These are phyloP conservation scores for Caenorhabditis remanei DNA, from an alignment of 1,140 invertebrate genomes.

Conservation along the genomic window DNA sequence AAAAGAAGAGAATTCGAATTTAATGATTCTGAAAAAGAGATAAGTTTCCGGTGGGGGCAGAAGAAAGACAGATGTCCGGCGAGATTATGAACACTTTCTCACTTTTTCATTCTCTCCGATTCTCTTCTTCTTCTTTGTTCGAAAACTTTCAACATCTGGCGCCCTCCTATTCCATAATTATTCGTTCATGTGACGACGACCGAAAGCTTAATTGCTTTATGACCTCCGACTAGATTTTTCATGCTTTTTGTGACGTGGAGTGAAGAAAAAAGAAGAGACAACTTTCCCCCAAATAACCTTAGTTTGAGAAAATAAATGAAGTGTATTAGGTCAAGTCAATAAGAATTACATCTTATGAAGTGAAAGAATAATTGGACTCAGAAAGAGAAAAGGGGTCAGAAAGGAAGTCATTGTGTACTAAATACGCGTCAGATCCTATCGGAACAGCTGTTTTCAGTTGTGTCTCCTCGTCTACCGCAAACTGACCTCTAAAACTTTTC, in stretches of 20 bases:
- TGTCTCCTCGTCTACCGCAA: constrained; percentile 7
- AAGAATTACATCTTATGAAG: background rate
- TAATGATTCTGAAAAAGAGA: background rate
- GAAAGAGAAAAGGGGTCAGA: background rate
- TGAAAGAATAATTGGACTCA: background rate
- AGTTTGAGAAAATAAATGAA: background rate
- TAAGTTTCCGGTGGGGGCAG: background rate
- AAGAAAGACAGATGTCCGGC: background rate
- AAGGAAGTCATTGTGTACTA: background rate
- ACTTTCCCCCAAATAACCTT: background rate
- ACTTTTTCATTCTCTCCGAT: background rate
- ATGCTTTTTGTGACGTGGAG: constrained; percentile 21
- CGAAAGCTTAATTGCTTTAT: constrained; percentile 25
- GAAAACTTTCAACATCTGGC: constrained; percentile 27
- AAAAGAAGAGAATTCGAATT: background rate
- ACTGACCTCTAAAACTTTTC: constrained; percentile 38
- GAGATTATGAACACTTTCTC: constrained; percentile 4
- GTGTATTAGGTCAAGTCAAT: background rate
- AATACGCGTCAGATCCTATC: constrained; percentile 13
- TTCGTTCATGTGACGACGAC: constrained; percentile 46
- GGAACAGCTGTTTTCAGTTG: constrained; percentile 24
- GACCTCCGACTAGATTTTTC: background rate
- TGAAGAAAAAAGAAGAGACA: background rate
- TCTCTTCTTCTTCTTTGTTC: background rate
- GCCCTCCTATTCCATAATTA: constrained; percentile 21